Base-by-base conservation (phyloP, 2,888 invertebrate genomes). In the Gisinianus flammeolus region DNA sequence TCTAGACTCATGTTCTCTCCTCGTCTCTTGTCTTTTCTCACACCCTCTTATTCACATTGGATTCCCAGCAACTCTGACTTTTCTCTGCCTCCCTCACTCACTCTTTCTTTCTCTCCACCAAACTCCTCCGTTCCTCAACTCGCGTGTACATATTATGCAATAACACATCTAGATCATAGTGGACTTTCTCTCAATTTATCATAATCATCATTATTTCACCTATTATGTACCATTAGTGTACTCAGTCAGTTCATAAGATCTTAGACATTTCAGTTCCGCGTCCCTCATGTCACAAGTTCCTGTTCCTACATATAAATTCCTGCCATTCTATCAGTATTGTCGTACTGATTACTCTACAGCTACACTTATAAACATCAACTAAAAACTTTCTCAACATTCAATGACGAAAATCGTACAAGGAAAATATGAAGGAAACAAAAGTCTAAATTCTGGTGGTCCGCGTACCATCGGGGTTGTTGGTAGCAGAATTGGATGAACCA, bases 401-500 rank as follows among this genome's bases (percentile, higher is more conserved):
- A 22, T 58, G 58, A 58, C 22, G 58, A 10, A 58, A n/a, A n/a
- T 58, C 22, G n/a, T 3, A 58, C 22, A 26, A 10, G 10, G 58
- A 58, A 22, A 22, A 22, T 44, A 12, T 19, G n/a, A 35, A 35
- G 44, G 8, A 44, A 44, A 19, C 12, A 44, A 44, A 58, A 58
- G 26, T 58, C 22, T n/a, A n/a, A n/a, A n/a, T n/a, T n/a, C n/a
- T n/a, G n/a, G n/a, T n/a, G n/a, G n/a, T n/a, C n/a, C n/a, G n/a
- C n/a, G 91, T 89, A 95, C 95, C 95, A 87, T 95, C 95, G 85
- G 95, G 95, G 88, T 95, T 95, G 86, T 93, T 93, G 83, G 93
- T 94, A 85, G 93, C 93, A 12, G 86, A 85, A 76, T 81, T 83
- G 69, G 91, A 90, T 81, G 93, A 93, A 80, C 94, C 94, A 85